Evolutionary conservation across 2,888 invertebrate species (phyloP), one percentile per base, ranked within the genome.

Genomic region (Idaea dimidiata): DNA sequence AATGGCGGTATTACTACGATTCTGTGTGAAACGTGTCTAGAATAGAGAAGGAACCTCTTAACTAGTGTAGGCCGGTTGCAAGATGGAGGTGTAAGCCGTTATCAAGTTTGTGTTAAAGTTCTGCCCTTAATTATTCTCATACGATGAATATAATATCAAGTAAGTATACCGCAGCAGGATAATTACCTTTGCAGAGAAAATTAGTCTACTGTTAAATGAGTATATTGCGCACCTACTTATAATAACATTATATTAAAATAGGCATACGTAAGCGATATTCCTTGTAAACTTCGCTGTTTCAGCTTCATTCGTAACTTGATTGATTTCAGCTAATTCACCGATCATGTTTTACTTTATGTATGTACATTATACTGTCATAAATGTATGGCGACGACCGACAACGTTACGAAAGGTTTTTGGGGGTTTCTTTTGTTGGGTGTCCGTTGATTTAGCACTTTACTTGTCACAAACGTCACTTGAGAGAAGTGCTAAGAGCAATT

Each of bases 131-230:
- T 85, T 82, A 87, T 84, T 83, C 83, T 81, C 73, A 67, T 66
- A 72, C 77, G 80, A 82, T 87, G 83, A 86, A 88, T 87, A 82
- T 82, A 82, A 76, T 82, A 82, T 82, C 75, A 79, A 74, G 78
- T 78, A 77, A 74, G 78, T 78, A 77, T 73, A 74, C 78, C 75
- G 78, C 78, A 60, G 71, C 68, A 74, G 76, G 80, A 80, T 83
- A 82, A 86, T 85, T 87, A 83, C 82, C 77, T 81, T 74, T 72
- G 76, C 74, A 75, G 75, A 78, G 78, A 75, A 80, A 82, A 84
- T 85, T 80, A 78, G 76, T 71, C 71, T 73, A 69, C 67, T 74
- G 67, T 72, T 76, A 78, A 81, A 81, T 77, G 76, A 79, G 76
- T 56, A 56, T 17, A 16, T 17, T 14, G 16, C 55, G 16, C n/a